Percentiles rank a stretch among this genome's conserved stretches.
Evolutionary conservation across 1,140 invertebrate genomes (phyloP).

Genomic region (Chironomus striatipennis): DNA sequence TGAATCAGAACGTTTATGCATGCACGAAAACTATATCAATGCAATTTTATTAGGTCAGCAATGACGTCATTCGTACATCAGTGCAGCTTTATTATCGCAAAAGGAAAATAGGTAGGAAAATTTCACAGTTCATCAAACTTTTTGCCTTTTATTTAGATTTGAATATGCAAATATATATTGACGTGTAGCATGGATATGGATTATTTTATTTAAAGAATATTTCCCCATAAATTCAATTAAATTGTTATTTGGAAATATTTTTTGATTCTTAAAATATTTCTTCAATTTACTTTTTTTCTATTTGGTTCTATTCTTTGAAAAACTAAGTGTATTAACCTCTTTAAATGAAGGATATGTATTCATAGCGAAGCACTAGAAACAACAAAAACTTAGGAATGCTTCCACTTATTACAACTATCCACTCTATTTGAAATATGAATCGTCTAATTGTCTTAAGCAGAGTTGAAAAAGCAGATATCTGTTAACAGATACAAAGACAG

Average conservation of each 20-base stretch:
- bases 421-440: neutral
- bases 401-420: too few relatives aligned
- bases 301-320: too few relatives aligned
- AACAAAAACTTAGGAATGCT: neutral
- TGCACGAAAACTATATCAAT: neutral
- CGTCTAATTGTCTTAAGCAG: neutral
- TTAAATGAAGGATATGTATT: neutral
- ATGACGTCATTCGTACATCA: neutral
- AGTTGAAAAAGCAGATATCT: too few relatives aligned
- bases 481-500: too few relatives aligned
- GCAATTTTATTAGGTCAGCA: neutral
- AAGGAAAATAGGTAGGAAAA: neutral
- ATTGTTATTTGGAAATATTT: neutral
- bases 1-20: too few relatives aligned
- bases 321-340: slow-evolving; percentile 1
- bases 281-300: neutral
- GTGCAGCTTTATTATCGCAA: neutral
- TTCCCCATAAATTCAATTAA: too few relatives aligned
- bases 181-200: too few relatives aligned
- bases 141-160: neutral
- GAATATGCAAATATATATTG: too few relatives aligned
- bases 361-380: neutral
- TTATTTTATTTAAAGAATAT: too few relatives aligned
- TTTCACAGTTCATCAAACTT: neutral
- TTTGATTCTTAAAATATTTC: neutral